Conservation (phyloP, 1,140 invertebrate genomes). For the Drosophila dunni region DNA sequence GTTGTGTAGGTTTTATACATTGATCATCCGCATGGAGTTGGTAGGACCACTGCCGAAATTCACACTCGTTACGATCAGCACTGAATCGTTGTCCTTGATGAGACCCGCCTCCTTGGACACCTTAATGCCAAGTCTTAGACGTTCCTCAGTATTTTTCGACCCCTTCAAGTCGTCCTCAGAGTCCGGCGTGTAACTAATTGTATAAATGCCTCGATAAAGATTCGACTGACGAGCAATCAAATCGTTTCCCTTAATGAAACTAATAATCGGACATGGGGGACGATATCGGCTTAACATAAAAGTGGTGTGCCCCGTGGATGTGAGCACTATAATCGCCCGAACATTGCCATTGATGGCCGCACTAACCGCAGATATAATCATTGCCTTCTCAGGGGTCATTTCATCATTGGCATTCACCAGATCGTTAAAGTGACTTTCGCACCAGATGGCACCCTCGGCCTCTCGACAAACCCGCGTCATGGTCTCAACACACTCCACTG, state of each 20-base stretch:
- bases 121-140: background rate
- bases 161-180: background rate
- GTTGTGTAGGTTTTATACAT: background rate
- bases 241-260: slow-evolving; percentile 5
- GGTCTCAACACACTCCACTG: slow-evolving; percentile 87
- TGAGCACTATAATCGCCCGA: slow-evolving; percentile 16
- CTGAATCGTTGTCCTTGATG: slow-evolving; percentile 5
- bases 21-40: slow-evolving; percentile 18
- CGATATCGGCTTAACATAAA: slow-evolving; percentile 17
- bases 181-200: background rate
- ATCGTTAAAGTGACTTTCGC: slow-evolving; percentile 6
- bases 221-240: slow-evolving; percentile 4
- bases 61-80: slow-evolving; percentile 13
- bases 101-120: slow-evolving; percentile 8
- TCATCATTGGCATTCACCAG: background rate
- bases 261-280: slow-evolving; percentile 23
- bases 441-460: slow-evolving; percentile 21
- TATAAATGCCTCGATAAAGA: slow-evolving; percentile 24
- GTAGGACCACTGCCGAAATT: background rate
- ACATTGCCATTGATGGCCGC: slow-evolving; percentile 5
- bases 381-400: background rate
- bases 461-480: slow-evolving; percentile 26
- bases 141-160: background rate
- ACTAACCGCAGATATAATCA: slow-evolving; percentile 7
- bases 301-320: slow-evolving; percentile 9